Percentiles rank a stretch among this genome's conserved stretches.
phyloP scores from a whole-genome alignment of 1,140 invertebrate species.

The Phocides pigmalion region DNA sequence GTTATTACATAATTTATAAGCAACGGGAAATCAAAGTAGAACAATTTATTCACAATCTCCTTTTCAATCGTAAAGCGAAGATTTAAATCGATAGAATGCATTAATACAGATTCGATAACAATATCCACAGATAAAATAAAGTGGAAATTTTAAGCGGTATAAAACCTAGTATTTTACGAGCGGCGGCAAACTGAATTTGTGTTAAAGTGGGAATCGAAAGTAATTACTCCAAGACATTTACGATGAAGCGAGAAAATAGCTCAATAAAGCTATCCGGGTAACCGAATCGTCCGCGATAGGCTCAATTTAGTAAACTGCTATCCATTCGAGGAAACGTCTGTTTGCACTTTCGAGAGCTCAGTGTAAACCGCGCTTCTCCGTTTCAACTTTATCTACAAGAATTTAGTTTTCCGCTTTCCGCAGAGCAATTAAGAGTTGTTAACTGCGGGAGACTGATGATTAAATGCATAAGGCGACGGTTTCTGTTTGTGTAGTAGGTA shows the following conservation, averaged over 20 bases:
- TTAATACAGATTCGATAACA: conserved; percentile 8
- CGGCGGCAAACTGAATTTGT: conserved; percentile 40
- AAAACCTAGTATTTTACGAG: conserved; percentile 38
- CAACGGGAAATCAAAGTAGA: conserved; percentile 3
- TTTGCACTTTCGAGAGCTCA: conserved; percentile 32
- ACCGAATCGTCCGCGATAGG: conserved; percentile 60
- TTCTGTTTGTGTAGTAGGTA: conserved; percentile 10
- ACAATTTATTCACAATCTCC: not conserved
- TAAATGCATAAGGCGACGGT: conserved; percentile 33
- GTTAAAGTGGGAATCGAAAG: conserved; percentile 64
- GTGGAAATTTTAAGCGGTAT: conserved; percentile 14
- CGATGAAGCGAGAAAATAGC: conserved; percentile 62
- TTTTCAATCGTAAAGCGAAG: not conserved
- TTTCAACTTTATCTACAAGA: conserved; percentile 33
- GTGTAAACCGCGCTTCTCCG: conserved; percentile 26
- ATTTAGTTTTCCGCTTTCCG: conserved; percentile 33
- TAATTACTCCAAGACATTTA: conserved; percentile 72
- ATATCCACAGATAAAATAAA: conserved; percentile 4
- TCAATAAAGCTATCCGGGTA: conserved; percentile 71
- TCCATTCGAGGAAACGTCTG: conserved; percentile 35
- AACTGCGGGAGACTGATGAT: conserved; percentile 33
- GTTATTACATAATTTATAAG: not conserved
- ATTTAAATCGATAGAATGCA: not conserved
- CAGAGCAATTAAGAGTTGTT: conserved; percentile 35
- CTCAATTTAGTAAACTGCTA: conserved; percentile 47